Evolutionary conservation across 2,113 vertebrate genomes (phyloP).

Genomic region (Phasianus colchicus): DNA sequence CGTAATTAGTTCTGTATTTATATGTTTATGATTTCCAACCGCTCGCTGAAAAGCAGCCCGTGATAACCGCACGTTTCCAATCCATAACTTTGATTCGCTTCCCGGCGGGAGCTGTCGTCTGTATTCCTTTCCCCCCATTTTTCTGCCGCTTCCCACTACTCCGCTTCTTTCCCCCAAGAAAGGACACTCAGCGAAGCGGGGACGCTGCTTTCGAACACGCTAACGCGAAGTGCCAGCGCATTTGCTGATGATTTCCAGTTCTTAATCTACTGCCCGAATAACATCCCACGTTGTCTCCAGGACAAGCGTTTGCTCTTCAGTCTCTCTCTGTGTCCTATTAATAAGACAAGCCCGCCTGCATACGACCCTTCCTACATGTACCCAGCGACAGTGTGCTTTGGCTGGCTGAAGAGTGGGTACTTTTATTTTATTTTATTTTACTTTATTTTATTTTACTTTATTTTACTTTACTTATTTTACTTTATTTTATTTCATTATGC

Average conservation of each 20-base stretch:
- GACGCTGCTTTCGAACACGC: background rate
- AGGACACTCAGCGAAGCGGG: background rate
- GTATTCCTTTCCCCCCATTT: background rate
- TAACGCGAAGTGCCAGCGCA: background rate
- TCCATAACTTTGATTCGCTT: background rate
- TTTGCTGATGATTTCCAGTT: background rate
- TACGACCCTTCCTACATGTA: background rate
- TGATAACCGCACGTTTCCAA: background rate
- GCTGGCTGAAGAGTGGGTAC: background rate
- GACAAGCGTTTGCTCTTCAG: background rate
- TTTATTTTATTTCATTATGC: background rate
- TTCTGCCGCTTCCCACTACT: background rate
- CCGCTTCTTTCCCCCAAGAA: background rate
- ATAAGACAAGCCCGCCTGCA: background rate
- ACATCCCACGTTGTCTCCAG: background rate
- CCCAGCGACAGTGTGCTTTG: background rate
- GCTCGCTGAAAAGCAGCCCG: background rate
- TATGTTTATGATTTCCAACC: background rate
- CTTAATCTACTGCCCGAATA: background rate
- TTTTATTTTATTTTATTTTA: background rate
- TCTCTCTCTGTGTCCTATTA: slow-evolving; percentile 16
- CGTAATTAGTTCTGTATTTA: background rate
- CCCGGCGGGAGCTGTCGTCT: background rate
- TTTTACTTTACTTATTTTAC: background rate
- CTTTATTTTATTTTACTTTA: background rate